Evolutionary conservation across 2,888 invertebrate species (phyloP), one percentile per base, ranked within the genome.

Genomic region (Elmis aenea): DNA sequence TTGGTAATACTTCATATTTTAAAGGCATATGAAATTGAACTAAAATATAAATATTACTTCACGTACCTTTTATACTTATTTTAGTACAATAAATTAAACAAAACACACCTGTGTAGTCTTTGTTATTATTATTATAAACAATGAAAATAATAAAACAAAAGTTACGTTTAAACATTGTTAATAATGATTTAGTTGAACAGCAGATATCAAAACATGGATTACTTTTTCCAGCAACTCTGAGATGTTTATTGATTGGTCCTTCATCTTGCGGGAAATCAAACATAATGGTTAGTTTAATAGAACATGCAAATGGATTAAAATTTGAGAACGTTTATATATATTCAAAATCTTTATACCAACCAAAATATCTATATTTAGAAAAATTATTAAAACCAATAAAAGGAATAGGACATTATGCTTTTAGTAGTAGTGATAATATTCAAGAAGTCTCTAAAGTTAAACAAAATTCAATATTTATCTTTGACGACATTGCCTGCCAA

Each of bases 401-500:
- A 9, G 53, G 44, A 18, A 38, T 55, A 4, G 39, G 39, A 6
- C n/a, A n/a, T n/a, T n/a, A n/a, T n/a, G n/a, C n/a, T n/a, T n/a
- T n/a, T n/a, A n/a, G n/a, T n/a, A n/a, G 13, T 9, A 41, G 44
- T 18, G 43, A 46, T 11, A 42, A 51, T 15, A 38, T 51, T 4
- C 21, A 42, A 13, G n/a, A 35, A 9, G 40, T 50, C 4, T 4
- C 46, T 6, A 38, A 51, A 15, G 53, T 56, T 2, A 47, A 48
- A 46, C 21, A 33, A 31, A 50, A 56, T 43, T 58, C 58, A 10
- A 47, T 63, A 6, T 50, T 64, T 33, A 59, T 64, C 30, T 64
- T 64, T 41, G 60, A 63, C 46, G 61, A 64, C 51, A 54, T 62
- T 11, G 50, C 54, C 10, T 59, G 56, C 26, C 57, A 55, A 14